Conservation (phyloP, 1,140 invertebrate genomes). For the Lepeophtheirus salmonis region DNA sequence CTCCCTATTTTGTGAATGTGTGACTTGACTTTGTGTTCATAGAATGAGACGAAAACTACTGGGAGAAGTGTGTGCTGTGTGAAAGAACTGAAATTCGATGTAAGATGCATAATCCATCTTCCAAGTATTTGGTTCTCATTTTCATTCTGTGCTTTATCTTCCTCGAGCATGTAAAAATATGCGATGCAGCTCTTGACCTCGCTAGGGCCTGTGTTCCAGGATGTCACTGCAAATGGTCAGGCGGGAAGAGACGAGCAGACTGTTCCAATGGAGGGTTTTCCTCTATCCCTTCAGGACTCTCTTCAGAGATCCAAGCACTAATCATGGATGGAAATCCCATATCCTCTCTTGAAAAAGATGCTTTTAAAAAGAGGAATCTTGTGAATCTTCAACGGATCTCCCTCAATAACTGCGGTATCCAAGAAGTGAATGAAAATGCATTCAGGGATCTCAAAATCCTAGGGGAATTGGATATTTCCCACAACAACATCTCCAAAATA, state of each 20-base stretch:
- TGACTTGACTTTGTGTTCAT: too few species aligned
- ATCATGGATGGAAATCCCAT: constrained; percentile 60
- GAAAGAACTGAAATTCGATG: too few species aligned
- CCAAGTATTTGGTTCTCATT: too few species aligned
- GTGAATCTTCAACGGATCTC: constrained; percentile 65
- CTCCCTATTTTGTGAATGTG: too few species aligned
- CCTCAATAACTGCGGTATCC: constrained; percentile 47
- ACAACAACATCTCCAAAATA: constrained; percentile 45
- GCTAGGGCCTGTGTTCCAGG: constrained; percentile 52
- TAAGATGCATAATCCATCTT: too few species aligned
- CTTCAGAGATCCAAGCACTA: constrained; percentile 63
- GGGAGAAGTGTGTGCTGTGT: too few species aligned
- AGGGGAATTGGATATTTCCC: constrained; percentile 59
- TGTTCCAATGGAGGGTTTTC: constrained; percentile 54
- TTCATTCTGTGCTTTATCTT: too few species aligned
- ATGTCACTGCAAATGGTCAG: constrained; percentile 70
- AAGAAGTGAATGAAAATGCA: constrained; percentile 52
- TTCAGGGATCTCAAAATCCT: constrained; percentile 67
- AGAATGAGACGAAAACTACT: too few species aligned
- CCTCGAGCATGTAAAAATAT: too few species aligned
- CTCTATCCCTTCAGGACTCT: constrained; percentile 46
- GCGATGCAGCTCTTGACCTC: constrained; percentile 57
- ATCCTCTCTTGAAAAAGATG: constrained; percentile 48
- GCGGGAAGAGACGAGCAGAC: constrained; percentile 62
- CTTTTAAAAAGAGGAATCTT: constrained; percentile 53